These are phyloP conservation scores for Charanyca ferruginea DNA, from an alignment of 2,888 invertebrate genomes.

Conservation along the genomic window DNA sequence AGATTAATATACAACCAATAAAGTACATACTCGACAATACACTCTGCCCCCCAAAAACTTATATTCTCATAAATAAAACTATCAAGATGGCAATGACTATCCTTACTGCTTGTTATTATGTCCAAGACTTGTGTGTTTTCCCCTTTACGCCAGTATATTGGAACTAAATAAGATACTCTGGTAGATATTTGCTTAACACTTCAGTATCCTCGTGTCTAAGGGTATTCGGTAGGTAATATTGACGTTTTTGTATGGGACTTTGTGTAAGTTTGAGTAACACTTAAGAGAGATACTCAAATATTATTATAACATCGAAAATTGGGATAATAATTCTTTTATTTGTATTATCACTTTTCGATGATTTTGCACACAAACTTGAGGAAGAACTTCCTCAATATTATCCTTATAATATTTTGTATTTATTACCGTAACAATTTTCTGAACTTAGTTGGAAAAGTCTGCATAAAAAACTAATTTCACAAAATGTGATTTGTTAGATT, in stretches of 20 bases:
- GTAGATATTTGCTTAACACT: slow-evolving; percentile 48
- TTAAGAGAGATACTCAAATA: slow-evolving; percentile 27
- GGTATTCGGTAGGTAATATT: slow-evolving; percentile 35
- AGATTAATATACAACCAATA: neutral
- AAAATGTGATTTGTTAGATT: too few relatives aligned
- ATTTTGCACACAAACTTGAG: neutral
- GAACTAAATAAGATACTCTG: slow-evolving; percentile 32
- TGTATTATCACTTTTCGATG: neutral
- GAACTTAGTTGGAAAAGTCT: too few relatives aligned
- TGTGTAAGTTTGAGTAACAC: slow-evolving; percentile 31
- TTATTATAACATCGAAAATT: slow-evolving; percentile 13
- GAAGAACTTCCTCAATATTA: neutral
- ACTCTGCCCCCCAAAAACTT: neutral
- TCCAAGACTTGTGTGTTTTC: slow-evolving; percentile 45
- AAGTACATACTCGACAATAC: slow-evolving; percentile 8
- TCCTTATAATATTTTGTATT: too few relatives aligned
- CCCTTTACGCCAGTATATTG: slow-evolving; percentile 26
- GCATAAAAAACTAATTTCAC: too few relatives aligned
- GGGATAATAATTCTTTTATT: slow-evolving; percentile 12
- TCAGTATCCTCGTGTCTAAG: slow-evolving; percentile 11
- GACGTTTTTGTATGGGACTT: slow-evolving; percentile 31
- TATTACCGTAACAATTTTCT: too few relatives aligned
- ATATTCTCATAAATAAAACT: slow-evolving; percentile 46
- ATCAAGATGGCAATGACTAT: slow-evolving; percentile 29
- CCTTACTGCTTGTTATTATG: slow-evolving; percentile 28